Evolutionary conservation across 2,888 invertebrate species (phyloP).

Genomic region (Arctia plantaginis): DNA sequence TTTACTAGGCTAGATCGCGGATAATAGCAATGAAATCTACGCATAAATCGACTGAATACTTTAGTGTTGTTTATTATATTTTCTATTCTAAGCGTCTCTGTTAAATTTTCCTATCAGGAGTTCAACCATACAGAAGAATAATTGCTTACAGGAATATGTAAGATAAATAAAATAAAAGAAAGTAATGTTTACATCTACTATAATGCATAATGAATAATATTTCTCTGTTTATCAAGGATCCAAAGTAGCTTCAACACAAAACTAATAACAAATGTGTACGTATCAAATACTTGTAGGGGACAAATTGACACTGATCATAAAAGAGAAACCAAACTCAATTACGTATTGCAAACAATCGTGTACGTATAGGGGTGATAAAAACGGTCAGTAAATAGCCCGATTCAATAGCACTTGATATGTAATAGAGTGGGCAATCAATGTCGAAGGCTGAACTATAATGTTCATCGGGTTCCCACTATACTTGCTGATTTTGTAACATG

Average conservation of each 20-base stretch:
- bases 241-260: not conserved
- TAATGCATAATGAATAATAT: too few relatives aligned
- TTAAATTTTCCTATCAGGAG: too few relatives aligned
- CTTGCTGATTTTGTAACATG: not conserved
- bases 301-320: not conserved
- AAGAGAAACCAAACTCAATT: slow-evolving; percentile 9
- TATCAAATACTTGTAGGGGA: not conserved
- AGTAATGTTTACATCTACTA: too few relatives aligned
- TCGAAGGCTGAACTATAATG: slow-evolving; percentile 23
- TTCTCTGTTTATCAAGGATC: not conserved
- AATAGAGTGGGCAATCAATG: slow-evolving; percentile 28
- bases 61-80: too few relatives aligned
- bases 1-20: too few relatives aligned
- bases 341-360: slow-evolving; percentile 42
- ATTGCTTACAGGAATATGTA: too few relatives aligned
- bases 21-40: too few relatives aligned
- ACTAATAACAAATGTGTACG: not conserved
- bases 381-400: slow-evolving; percentile 31
- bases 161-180: too few relatives aligned
- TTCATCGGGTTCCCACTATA: slow-evolving; percentile 3
- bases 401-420: slow-evolving; percentile 41
- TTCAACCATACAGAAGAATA: too few relatives aligned
- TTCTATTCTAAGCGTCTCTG: too few relatives aligned
- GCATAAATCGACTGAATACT: too few relatives aligned
- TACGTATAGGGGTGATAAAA: slow-evolving; percentile 25